phyloP scores from a whole-genome alignment of 2,888 invertebrate genomes.

The Catocala nupta region DNA sequence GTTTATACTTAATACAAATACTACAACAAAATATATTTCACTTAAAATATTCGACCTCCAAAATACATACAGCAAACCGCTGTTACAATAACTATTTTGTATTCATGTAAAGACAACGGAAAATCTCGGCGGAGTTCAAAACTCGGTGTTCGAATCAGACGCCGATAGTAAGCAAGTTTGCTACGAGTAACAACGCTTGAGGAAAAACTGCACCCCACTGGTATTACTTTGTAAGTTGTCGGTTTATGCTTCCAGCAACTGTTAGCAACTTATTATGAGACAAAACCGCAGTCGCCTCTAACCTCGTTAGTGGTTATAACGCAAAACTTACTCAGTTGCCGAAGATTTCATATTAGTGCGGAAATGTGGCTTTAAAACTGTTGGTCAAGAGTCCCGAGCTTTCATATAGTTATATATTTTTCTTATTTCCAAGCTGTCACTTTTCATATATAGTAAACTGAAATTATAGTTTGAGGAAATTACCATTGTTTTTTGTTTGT shows the following conservation, averaged over 20 bases:
- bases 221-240: constrained; percentile 50
- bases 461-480: too few relatives aligned
- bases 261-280: constrained; percentile 58
- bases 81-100: constrained; percentile 12
- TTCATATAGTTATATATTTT: too few relatives aligned
- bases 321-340: constrained; percentile 33
- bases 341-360: constrained; percentile 22
- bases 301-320: constrained; percentile 42
- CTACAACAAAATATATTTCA: neutral
- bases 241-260: constrained; percentile 42
- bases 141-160: constrained; percentile 27
- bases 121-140: constrained; percentile 28
- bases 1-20: too few relatives aligned
- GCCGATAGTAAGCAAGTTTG: constrained; percentile 34
- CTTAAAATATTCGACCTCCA: neutral
- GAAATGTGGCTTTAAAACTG: too few relatives aligned
- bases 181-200: constrained; percentile 31
- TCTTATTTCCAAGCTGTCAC: too few relatives aligned
- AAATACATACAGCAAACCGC: neutral
- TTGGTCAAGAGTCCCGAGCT: too few relatives aligned
- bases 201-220: constrained; percentile 54
- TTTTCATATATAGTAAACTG: too few relatives aligned
- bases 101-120: constrained; percentile 32
- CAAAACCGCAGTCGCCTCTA: constrained; percentile 48
- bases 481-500: too few relatives aligned